phyloP scores from a whole-genome alignment of 2,797 vertebrate species.

The Halcyon badia region DNA sequence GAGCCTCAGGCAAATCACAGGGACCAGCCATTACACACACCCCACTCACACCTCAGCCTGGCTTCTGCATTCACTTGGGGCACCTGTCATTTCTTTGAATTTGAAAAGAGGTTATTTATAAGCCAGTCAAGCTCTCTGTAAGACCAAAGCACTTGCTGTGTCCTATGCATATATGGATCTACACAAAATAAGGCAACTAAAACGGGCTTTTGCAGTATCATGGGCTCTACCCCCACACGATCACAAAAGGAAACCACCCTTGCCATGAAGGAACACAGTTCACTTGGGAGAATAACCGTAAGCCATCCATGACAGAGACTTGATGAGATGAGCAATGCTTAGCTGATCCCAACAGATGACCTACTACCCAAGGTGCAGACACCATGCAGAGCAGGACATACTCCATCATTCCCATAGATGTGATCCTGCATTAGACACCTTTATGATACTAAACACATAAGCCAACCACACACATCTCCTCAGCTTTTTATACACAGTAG shows the following conservation, averaged over 20 bases:
- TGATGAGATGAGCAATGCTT: neutral
- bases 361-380: too few relatives aligned
- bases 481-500: neutral
- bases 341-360: neutral
- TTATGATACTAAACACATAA: neutral
- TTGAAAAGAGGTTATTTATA: neutral
- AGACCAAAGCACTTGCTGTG: neutral
- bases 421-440: neutral
- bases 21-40: neutral
- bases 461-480: neutral
- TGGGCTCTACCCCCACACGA: accelerated
- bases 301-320: neutral
- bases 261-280: neutral
- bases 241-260: neutral
- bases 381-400: too few relatives aligned
- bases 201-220: neutral
- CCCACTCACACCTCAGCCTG: neutral
- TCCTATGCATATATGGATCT: neutral
- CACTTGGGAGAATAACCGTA: accelerated
- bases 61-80: neutral
- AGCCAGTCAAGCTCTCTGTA: neutral
- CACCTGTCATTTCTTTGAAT: neutral
- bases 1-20: neutral
- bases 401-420: accelerated
- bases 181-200: neutral